A percentile compares a stretch with the other conserved stretches of the same genome.
These are phyloP conservation scores for Hermetia illucens DNA, from an alignment of 1,140 invertebrate species.

Conservation along the genomic window DNA sequence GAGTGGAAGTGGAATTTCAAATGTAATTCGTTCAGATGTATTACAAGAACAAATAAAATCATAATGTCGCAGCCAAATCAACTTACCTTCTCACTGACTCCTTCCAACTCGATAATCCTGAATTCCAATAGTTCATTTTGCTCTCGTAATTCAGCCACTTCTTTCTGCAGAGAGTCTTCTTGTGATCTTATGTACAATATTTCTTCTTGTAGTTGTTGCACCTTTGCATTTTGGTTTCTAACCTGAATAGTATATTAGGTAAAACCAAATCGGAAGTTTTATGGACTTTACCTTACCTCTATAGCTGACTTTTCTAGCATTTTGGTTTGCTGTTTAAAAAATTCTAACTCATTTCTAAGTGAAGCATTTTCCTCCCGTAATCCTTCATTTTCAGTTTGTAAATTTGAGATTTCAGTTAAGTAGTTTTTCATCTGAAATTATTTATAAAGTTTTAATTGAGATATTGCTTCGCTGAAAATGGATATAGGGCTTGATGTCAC, in stretches of 20 bases:
- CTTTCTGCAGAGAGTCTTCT: constrained; percentile 26
- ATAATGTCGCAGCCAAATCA: background rate
- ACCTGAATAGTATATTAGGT: background rate
- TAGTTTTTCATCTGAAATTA: constrained; percentile 15
- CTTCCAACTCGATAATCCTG: constrained; percentile 36
- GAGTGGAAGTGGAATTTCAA: no score
- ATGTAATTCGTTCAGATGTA: background rate
- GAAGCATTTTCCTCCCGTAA: constrained; percentile 25
- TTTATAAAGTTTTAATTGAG: background rate
- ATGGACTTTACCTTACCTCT: constrained; percentile 11
- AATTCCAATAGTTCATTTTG: constrained; percentile 39
- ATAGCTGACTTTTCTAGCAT: constrained; percentile 17
- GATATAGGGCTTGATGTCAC: no score
- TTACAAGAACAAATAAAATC: background rate
- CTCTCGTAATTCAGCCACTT: constrained; percentile 33
- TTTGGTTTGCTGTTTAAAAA: constrained; percentile 26
- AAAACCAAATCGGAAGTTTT: background rate
- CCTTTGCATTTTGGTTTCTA: constrained; percentile 13
- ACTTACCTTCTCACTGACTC: constrained; percentile 25
- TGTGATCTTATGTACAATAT: constrained; percentile 26
- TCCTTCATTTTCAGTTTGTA: constrained; percentile 27
- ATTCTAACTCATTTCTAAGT: constrained; percentile 18
- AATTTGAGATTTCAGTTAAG: constrained; percentile 23
- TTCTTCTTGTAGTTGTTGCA: constrained; percentile 21
- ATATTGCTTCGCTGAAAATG: no score